Evolutionary conservation across 2,113 vertebrate genomes (phyloP).

Genomic region (Sardina pilchardus): DNA sequence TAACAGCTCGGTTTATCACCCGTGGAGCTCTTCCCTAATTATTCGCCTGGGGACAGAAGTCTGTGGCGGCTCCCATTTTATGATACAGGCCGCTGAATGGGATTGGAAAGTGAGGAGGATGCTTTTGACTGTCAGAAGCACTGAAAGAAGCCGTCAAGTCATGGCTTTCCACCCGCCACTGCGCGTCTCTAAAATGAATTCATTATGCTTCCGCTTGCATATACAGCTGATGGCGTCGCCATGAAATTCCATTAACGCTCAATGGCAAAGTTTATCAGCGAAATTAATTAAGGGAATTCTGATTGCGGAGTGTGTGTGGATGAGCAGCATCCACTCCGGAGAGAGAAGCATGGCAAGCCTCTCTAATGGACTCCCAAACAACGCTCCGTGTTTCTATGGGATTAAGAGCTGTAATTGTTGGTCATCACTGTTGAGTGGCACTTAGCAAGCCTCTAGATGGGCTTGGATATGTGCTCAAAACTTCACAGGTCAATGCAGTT

Average conservation of each 20-base stretch:
- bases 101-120: not conserved
- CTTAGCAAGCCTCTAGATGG: not conserved
- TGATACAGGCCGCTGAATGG: not conserved
- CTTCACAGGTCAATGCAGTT: not conserved
- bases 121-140: constrained; percentile 7
- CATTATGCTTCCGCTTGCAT: not conserved
- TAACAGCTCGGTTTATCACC: not conserved
- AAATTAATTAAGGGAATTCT: not conserved
- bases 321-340: not conserved
- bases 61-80: not conserved
- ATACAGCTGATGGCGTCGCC: not conserved
- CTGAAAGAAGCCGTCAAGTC: not conserved
- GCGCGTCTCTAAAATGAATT: not conserved
- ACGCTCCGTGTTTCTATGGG: constrained; percentile 20
- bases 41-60: not conserved
- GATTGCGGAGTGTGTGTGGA: not conserved
- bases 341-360: not conserved
- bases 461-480: constrained; percentile 16
- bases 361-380: constrained; percentile 26
- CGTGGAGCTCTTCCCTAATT: not conserved
- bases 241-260: not conserved
- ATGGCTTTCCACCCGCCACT: not conserved
- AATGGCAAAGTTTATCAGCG: not conserved
- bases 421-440: constrained; percentile 3
- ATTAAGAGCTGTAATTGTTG: constrained; percentile 24